These are phyloP conservation scores for Plodia interpunctella DNA, from an alignment of 1,140 invertebrate genomes.

Conservation along the genomic window DNA sequence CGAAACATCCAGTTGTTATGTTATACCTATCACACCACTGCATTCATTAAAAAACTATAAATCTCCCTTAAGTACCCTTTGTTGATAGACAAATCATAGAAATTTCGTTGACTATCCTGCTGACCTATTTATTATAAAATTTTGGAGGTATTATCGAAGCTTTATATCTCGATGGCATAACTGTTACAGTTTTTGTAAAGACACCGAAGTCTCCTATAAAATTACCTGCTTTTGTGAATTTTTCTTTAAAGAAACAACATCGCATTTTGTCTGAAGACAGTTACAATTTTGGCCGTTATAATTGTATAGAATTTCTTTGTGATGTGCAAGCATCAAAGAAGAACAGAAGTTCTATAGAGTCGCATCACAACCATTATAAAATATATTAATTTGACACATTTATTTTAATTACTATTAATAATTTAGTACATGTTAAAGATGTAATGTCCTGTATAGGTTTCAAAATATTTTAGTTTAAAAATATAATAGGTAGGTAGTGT, in stretches of 20 bases:
- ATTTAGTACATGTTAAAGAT: too few relatives aligned
- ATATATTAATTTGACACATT: too few relatives aligned
- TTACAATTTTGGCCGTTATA: constrained; percentile 76
- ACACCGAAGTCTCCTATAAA: constrained; percentile 52
- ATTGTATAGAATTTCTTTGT: constrained; percentile 76
- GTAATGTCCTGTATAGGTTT: too few relatives aligned
- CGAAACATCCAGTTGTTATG: background rate
- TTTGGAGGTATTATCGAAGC: constrained; percentile 37
- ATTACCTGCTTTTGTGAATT: constrained; percentile 71
- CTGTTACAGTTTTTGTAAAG: constrained; percentile 49
- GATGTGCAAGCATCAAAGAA: constrained; percentile 38
- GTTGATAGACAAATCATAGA: constrained; percentile 50
- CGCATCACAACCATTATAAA: too few relatives aligned
- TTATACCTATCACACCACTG: constrained; percentile 10
- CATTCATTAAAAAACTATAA: constrained; percentile 68
- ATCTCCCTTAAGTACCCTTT: constrained; percentile 38
- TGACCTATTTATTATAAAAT: constrained; percentile 58
- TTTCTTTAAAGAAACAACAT: constrained; percentile 50
- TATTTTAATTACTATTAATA: too few relatives aligned
- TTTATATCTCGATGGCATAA: constrained; percentile 55
- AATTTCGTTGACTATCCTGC: constrained; percentile 34
- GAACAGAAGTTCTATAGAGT: constrained; percentile 43
- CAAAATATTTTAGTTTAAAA: too few relatives aligned
- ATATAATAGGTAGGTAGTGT: too few relatives aligned
- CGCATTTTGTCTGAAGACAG: constrained; percentile 67